Evolutionary conservation across 2,888 invertebrate species (phyloP).

Genomic region (Siphlonurus alternatus): DNA sequence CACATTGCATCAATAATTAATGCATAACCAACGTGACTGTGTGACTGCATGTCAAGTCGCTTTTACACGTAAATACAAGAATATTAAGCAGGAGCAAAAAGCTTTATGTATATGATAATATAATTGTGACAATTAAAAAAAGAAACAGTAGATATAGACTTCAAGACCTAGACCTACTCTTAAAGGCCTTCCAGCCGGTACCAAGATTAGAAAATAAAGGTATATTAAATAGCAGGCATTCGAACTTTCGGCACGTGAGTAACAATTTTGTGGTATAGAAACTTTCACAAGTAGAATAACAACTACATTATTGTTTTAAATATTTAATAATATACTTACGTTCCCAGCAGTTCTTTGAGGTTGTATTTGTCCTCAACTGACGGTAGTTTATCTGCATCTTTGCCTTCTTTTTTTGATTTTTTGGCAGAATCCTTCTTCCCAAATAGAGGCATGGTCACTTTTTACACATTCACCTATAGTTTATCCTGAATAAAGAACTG

Average conservation of each 20-base stretch:
- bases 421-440: slow-evolving; percentile 77
- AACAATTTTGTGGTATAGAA: not conserved
- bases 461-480: not conserved
- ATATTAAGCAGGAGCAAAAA: no score
- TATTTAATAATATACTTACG: slow-evolving; percentile 38
- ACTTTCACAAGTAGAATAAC: not conserved
- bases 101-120: no score
- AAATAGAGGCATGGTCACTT: slow-evolving; percentile 65
- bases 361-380: slow-evolving; percentile 81
- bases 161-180: not conserved
- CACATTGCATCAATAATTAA: no score
- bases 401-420: slow-evolving; percentile 66
- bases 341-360: slow-evolving; percentile 79
- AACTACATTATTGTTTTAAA: not conserved
- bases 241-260: not conserved
- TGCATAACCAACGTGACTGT: no score
- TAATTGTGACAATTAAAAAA: no score
- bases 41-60: no score
- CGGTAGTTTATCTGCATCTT: slow-evolving; percentile 54
- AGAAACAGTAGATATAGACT: not conserved
- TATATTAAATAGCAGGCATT: no score
- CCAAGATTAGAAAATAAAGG: not conserved
- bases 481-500: no score
- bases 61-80: no score
- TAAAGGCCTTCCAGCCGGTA: not conserved